Percentiles rank a stretch among this genome's conserved stretches.
These are phyloP conservation scores for Ficedula albicollis DNA, from an alignment of 2,797 vertebrate species.

Conservation along the genomic window DNA sequence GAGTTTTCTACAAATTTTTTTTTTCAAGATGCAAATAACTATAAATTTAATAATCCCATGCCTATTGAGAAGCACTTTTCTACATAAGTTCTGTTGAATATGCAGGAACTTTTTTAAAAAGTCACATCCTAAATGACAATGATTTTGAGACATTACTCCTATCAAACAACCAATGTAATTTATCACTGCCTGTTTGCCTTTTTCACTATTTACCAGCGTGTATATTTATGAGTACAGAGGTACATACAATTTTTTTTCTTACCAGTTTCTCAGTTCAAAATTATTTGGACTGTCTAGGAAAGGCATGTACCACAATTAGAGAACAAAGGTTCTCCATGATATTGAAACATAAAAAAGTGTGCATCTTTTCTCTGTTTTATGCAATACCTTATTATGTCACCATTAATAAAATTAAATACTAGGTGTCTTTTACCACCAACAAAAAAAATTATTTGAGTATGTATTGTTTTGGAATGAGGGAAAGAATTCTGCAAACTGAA, in stretches of 20 bases:
- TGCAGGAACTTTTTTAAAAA: not conserved
- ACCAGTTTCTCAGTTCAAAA: not conserved
- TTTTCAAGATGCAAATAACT: not conserved
- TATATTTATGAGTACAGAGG: not conserved
- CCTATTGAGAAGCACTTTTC: not conserved
- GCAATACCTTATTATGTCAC: not conserved
- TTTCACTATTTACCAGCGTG: not conserved
- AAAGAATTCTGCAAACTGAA: not conserved
- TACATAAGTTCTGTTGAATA: not conserved
- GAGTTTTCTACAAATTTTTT: not conserved
- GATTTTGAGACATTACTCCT: not conserved
- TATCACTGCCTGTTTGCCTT: not conserved
- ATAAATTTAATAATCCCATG: not conserved
- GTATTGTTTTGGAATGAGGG: not conserved
- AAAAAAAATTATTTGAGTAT: not conserved
- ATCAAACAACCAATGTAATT: not conserved
- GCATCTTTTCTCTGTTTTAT: not conserved
- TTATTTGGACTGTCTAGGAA: not conserved
- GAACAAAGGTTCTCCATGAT: not conserved
- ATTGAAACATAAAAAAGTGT: accelerated
- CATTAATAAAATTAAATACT: not conserved
- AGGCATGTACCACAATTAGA: not conserved
- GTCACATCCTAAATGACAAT: not conserved
- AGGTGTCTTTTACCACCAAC: not conserved
- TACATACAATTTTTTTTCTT: not conserved